Percentiles rank a stretch among this genome's conserved stretches.
Conservation (phyloP, 2,113 vertebrate genomes). For the Silurus meridionalis region DNA sequence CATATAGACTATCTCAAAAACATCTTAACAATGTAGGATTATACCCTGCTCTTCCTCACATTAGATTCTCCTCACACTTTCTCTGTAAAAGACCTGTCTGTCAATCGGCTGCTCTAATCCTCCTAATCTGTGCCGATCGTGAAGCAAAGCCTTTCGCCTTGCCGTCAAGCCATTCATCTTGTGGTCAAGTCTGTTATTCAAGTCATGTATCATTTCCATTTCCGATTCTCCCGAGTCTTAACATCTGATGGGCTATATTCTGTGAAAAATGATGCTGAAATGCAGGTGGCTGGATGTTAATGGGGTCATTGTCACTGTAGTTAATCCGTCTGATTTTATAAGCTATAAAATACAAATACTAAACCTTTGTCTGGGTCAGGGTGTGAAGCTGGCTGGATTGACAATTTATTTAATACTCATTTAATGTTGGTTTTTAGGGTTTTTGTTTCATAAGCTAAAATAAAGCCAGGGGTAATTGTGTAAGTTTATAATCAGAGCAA, state of each 20-base stretch:
- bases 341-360: slow-evolving; percentile 30
- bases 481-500: background rate
- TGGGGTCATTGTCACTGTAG: background rate
- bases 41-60: background rate
- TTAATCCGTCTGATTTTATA: slow-evolving; percentile 24
- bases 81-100: slow-evolving; percentile 8
- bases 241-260: background rate
- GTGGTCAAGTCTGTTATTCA: slow-evolving; percentile 26
- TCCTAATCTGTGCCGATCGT: slow-evolving; percentile 15
- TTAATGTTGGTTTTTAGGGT: slow-evolving; percentile 23
- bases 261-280: background rate
- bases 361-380: slow-evolving; percentile 25
- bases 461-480: background rate
- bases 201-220: background rate
- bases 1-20: background rate
- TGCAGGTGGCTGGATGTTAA: slow-evolving; percentile 5
- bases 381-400: background rate
- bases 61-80: background rate
- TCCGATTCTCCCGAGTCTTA: background rate
- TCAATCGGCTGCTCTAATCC: slow-evolving; percentile 36
- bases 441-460: background rate
- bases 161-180: background rate
- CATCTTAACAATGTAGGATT: background rate
- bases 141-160: slow-evolving; percentile 12
- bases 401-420: background rate